Evolutionary conservation across 2,113 vertebrate species (phyloP).

Genomic region (Campylomormyrus tamandua): DNA sequence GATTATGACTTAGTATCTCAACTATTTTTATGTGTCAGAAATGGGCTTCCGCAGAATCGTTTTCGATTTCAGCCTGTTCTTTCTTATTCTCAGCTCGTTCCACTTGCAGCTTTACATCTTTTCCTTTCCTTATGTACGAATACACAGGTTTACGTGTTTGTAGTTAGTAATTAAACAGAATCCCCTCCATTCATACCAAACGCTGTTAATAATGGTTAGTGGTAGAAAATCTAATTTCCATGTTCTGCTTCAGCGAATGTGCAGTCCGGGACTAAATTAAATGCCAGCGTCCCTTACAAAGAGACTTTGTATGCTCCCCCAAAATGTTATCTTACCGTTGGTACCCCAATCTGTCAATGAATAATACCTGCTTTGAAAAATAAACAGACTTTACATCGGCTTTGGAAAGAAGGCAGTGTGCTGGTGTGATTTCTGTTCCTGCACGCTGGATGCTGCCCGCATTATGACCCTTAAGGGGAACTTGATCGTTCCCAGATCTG

Average conservation of each 20-base stretch:
- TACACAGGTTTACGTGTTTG: neutral
- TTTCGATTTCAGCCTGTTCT: neutral
- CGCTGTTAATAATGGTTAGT: neutral
- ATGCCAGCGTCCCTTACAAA: constrained; percentile 3
- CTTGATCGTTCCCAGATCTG: neutral
- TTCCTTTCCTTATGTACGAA: neutral
- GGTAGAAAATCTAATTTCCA: constrained; percentile 2
- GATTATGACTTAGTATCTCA: neutral
- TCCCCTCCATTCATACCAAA: neutral
- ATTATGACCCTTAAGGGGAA: neutral
- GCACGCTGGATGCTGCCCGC: neutral
- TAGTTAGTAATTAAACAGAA: neutral
- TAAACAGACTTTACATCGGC: neutral
- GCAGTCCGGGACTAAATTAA: constrained; percentile 2
- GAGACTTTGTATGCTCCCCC: neutral
- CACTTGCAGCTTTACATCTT: neutral
- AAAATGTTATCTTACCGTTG: neutral
- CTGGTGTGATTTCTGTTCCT: neutral
- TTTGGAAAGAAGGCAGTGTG: neutral
- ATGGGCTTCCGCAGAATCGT: neutral
- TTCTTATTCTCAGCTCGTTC: neutral
- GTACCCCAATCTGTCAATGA: neutral
- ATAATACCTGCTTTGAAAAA: constrained; percentile 9
- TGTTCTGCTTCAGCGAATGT: neutral
- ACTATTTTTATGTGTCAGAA: neutral